Evolutionary conservation across 2,888 invertebrate genomes (phyloP).

Genomic region (Ochlodes sylvanus): DNA sequence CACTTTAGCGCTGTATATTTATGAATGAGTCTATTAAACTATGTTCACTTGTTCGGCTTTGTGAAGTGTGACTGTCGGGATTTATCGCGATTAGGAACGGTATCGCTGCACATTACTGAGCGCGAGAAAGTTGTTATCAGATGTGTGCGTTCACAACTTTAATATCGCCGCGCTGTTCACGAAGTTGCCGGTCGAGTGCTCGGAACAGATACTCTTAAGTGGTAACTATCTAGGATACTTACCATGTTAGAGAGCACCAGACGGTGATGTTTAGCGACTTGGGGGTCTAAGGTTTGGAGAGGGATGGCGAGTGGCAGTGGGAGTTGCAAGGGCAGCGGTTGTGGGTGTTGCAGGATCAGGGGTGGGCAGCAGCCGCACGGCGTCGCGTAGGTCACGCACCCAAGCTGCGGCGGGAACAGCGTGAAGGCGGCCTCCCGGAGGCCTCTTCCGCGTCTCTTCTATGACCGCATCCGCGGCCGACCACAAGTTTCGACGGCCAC

Average conservation of each 20-base stretch:
- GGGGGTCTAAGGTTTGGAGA: conserved; percentile 79
- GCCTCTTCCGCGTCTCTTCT: conserved; percentile 77
- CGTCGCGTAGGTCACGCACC: conserved; percentile 84
- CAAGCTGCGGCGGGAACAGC: conserved; percentile 85
- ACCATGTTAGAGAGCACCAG: conserved; percentile 85
- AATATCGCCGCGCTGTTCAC: conserved; percentile 55
- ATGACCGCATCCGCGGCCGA: conserved; percentile 83
- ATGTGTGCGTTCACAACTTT: conserved; percentile 67
- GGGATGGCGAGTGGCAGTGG: conserved; percentile 79
- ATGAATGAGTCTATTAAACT: conserved; percentile 62
- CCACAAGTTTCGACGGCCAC: conserved; percentile 74
- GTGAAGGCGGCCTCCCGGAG: conserved; percentile 84
- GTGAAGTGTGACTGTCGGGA: conserved; percentile 53
- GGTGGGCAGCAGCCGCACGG: conserved; percentile 82
- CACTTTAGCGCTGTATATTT: conserved; percentile 53
- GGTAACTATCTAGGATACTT: conserved; percentile 60
- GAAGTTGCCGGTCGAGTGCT: conserved; percentile 58
- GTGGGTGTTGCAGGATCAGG: conserved; percentile 78
- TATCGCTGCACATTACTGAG: conserved; percentile 63
- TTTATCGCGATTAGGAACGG: conserved; percentile 53
- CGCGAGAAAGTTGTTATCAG: conserved; percentile 71
- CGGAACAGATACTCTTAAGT: conserved; percentile 48
- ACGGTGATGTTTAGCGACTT: conserved; percentile 81
- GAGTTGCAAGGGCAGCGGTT: conserved; percentile 76
- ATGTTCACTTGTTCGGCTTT: conserved; percentile 67